Evolutionary conservation across 2,113 vertebrate genomes (phyloP), one percentile per base, ranked within the genome.

Genomic region (Plotosus lineatus): DNA sequence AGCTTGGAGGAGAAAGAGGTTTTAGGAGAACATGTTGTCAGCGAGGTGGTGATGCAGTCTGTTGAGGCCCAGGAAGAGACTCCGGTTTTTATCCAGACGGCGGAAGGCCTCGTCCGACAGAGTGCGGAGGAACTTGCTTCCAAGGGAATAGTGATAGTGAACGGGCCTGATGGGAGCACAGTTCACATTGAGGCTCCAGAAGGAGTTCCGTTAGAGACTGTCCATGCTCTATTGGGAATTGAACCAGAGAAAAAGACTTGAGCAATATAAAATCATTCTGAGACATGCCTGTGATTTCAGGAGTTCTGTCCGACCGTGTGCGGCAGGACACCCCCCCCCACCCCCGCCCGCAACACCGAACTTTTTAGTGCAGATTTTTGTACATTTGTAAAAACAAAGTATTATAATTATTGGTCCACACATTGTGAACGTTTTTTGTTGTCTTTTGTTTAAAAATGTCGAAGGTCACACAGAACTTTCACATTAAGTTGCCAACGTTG

Each of bases 41-140:
- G 88, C 75, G 92, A 95, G 82, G 87, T 94, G 83, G 87, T 93
- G 44, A 36, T 89, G 28, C 26, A 74, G 58, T 2, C 60, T 42
- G 71, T 14, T 31, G 72, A 84, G 31, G 78, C 83, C 78, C 89
- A 90, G 44, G 90, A 91, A 77, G 88, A 86, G 85, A 91, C 86
- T 82, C 92, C 93, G 82, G 90, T 94, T 77, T 92, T 94, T 78
- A 93, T 95, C 86, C 93, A 93, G 85, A 94, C 94, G 4, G 89
- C 94, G 8, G 92, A 92, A 0, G 91, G 92, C 68, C 84, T 94
- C 28, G 89, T 93, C 4, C 88, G 95, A 82, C 91, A 95, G 84
- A 90, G 92, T 33, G 85, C 90, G 9, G 83, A 83, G 6, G 90
- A 90, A 6, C 42, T 89, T 0, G 88, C 92, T 78, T 88, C 94